Evolutionary conservation across 2,113 vertebrate species (phyloP), one percentile per base, ranked within the genome.

Genomic region (Pseudorasbora parva): DNA sequence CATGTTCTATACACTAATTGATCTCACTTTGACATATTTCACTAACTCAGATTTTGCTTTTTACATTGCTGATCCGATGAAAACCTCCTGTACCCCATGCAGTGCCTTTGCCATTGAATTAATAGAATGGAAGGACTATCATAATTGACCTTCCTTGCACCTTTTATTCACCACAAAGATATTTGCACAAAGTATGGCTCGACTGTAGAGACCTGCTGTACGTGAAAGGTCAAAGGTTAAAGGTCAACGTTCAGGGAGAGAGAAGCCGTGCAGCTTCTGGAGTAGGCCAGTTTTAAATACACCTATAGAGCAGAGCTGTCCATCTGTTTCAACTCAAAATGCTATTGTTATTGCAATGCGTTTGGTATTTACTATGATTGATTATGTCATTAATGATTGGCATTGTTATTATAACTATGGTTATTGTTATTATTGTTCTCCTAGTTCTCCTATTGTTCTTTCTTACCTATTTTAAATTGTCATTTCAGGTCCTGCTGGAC

Each of bases 401-500:
- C 90, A 25, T 86, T 83, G 82, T 87, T 89, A 89, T 94, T 94
- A 92, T 93, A 91, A 93, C 86, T 93, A 93, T 92, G 90, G 89
- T 94, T 94, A 92, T 93, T 93, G 89, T 94, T 93, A 89, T 93
- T 93, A 91, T 94, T 94, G 92, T 94, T 93, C 81, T 92, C 84
- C 82, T 87, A 86, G 68, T 82, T n/a, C n/a, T n/a, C n/a, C n/a
- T n/a, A n/a, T n/a, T n/a, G n/a, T n/a, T n/a, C n/a, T n/a, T n/a
- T n/a, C 86, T 83, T 86, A 37, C 77, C 82, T 87, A 80, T 86
- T 68, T 87, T 86, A 51, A 43, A 87, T 92, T 93, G 92, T 94
- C 92, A 93, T 91, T 91, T 87, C 87, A 90, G 91, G 92, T 93
- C 93, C 94, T 95, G 94, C 94, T 94, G 94, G 94, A 93, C 94